Conservation (phyloP, 1,140 invertebrate genomes). For the Camponotus floridanus region DNA sequence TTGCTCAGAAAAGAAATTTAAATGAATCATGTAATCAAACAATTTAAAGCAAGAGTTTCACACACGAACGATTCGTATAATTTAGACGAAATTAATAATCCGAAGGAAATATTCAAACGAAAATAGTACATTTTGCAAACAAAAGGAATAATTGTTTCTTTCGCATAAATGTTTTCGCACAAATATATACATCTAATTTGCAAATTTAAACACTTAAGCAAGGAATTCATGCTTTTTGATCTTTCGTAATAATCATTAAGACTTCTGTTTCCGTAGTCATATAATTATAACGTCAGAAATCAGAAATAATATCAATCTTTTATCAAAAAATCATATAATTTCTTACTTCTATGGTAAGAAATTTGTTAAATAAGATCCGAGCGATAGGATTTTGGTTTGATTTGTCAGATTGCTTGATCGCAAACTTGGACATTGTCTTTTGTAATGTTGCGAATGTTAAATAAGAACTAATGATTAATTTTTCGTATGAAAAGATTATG, state of each 20-base stretch:
- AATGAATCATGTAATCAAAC: neutral
- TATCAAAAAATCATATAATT: too few species aligned
- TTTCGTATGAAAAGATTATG: neutral
- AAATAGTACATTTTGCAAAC: neutral
- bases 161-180: too few species aligned
- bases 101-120: slow-evolving; percentile 3
- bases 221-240: too few species aligned
- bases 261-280: too few species aligned
- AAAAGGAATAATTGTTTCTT: neutral
- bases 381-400: neutral
- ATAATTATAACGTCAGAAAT: too few species aligned
- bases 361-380: too few species aligned
- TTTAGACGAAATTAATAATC: neutral
- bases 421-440: neutral
- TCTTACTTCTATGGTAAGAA: too few species aligned
- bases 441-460: neutral
- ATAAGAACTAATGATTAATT: neutral
- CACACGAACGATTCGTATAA: neutral
- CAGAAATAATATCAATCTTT: too few species aligned
- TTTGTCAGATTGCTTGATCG: neutral
- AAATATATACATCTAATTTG: too few species aligned
- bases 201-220: too few species aligned
- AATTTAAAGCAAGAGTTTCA: neutral
- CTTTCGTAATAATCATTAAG: too few species aligned
- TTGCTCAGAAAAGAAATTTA: neutral